These are phyloP conservation scores for Cryptotermes secundus DNA, from an alignment of 1,140 invertebrate species.

Conservation along the genomic window DNA sequence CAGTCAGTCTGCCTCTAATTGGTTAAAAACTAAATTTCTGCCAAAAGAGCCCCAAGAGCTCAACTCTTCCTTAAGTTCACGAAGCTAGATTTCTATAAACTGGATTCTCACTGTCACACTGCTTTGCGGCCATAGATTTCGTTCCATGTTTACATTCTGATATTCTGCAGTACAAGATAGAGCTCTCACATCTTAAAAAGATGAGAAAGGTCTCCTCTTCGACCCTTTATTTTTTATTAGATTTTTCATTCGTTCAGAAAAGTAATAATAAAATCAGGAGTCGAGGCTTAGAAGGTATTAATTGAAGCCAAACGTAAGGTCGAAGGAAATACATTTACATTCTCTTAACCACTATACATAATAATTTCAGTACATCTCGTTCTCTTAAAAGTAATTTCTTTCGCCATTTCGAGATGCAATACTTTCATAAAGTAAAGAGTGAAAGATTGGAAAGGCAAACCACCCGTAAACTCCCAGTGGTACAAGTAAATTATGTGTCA, in stretches of 20 bases:
- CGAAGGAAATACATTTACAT: background rate
- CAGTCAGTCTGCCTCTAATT: too few relatives aligned
- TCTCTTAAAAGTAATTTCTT: background rate
- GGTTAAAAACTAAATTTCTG: too few relatives aligned
- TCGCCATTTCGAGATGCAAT: background rate
- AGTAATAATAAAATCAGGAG: conserved; percentile 11
- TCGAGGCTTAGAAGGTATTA: background rate
- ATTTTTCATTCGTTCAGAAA: conserved; percentile 4
- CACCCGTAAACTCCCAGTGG: too few relatives aligned
- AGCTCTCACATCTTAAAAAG: background rate
- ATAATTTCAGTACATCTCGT: background rate
- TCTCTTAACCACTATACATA: background rate
- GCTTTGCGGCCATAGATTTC: too few relatives aligned
- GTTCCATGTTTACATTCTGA: background rate
- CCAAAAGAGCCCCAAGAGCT: too few relatives aligned
- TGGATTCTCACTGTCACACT: too few relatives aligned
- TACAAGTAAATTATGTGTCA: too few relatives aligned
- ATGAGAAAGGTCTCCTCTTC: background rate
- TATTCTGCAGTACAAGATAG: background rate
- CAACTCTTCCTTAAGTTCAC: too few relatives aligned
- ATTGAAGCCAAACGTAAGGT: background rate
- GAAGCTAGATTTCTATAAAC: too few relatives aligned
- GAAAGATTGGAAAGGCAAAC: background rate
- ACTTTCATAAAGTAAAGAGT: background rate
- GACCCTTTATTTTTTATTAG: background rate